phyloP scores from a whole-genome alignment of 2,888 invertebrate genomes.

The Campaea margaritaria region DNA sequence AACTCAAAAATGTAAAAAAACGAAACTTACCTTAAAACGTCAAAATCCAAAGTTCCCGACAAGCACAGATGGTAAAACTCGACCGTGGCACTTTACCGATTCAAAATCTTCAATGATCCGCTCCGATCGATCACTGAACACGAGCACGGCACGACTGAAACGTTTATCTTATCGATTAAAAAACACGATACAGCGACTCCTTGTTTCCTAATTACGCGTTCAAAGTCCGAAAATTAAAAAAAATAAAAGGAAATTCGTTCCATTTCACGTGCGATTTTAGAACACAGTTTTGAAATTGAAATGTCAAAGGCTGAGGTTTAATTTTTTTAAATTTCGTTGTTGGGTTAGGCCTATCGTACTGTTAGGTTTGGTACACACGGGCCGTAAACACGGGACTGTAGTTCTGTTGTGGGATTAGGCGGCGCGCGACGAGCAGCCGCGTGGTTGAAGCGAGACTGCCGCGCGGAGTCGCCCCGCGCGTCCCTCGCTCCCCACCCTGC shows the following conservation, averaged over 20 bases:
- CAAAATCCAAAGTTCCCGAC: constrained; percentile 70
- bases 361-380: constrained; percentile 41
- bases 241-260: constrained; percentile 20
- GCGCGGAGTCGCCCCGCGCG: constrained; percentile 66
- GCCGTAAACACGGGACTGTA: constrained; percentile 39
- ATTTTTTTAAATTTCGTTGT: constrained; percentile 51
- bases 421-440: constrained; percentile 56
- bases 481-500: constrained; percentile 60
- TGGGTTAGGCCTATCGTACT: constrained; percentile 51
- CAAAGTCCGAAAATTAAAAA: constrained; percentile 45
- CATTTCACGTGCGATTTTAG: constrained; percentile 12
- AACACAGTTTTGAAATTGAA: constrained; percentile 9
- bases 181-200: constrained; percentile 44
- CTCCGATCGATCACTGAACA: constrained; percentile 70
- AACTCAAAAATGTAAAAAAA: constrained; percentile 19
- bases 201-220: constrained; percentile 55
- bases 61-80: constrained; percentile 40
- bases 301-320: constrained; percentile 5
- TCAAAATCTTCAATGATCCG: constrained; percentile 58
- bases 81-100: constrained; percentile 55
- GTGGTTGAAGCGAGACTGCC: constrained; percentile 72
- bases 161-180: constrained; percentile 67
- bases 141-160: constrained; percentile 65
- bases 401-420: constrained; percentile 40
- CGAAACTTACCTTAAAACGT: constrained; percentile 65